phyloP scores from a whole-genome alignment of 2,797 vertebrate species.

The Dendrocincla fuliginosa region DNA sequence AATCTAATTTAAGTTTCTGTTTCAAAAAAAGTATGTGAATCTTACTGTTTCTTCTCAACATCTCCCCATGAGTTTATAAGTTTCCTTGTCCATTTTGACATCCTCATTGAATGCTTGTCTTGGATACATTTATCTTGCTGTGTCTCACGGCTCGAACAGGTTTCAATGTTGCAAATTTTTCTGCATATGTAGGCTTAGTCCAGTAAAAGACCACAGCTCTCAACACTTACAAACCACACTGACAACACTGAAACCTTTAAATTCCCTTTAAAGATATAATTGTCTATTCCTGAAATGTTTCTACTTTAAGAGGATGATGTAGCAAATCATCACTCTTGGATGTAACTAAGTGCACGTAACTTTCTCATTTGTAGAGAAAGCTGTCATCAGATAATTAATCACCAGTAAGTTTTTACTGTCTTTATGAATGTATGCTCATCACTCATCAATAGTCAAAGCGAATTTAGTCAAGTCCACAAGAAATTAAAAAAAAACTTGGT shows the following conservation, averaged over 20 bases:
- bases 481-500: background rate
- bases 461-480: background rate
- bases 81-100: background rate
- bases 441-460: background rate
- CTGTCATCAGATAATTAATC: background rate
- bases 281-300: background rate
- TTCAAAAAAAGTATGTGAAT: background rate
- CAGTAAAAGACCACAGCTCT: background rate
- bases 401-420: background rate
- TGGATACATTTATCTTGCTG: background rate
- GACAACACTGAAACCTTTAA: background rate
- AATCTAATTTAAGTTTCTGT: background rate
- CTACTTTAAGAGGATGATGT: background rate
- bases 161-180: background rate
- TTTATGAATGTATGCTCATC: background rate
- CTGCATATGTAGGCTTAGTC: background rate
- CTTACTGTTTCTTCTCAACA: background rate
- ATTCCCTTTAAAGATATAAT: background rate
- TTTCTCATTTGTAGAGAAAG: background rate
- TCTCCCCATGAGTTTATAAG: background rate
- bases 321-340: background rate
- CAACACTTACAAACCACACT: background rate
- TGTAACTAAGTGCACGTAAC: background rate
- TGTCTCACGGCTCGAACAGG: background rate
- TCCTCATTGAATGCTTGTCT: background rate